phyloP scores from a whole-genome alignment of 1,140 invertebrate species.

The Eriosoma lanigerum region DNA sequence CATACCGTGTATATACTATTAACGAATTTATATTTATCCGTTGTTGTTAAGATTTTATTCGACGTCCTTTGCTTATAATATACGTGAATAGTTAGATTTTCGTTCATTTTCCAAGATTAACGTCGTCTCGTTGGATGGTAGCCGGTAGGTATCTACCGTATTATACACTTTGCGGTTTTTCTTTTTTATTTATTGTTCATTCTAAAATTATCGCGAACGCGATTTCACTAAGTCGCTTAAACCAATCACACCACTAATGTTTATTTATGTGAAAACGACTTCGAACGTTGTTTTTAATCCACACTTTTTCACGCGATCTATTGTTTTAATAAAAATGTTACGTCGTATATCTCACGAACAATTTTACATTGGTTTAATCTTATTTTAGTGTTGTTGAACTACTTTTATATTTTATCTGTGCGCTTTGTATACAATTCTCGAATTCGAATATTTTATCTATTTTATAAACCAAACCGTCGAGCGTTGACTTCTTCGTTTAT shows the following conservation, averaged over 20 bases:
- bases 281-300: background rate
- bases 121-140: background rate
- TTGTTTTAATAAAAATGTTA: slow-evolving; percentile 15
- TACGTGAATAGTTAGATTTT: background rate
- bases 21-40: background rate
- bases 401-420: background rate
- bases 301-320: background rate
- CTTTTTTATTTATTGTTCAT: background rate
- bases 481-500: background rate
- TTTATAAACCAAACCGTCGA: background rate
- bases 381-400: background rate
- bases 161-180: background rate
- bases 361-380: background rate
- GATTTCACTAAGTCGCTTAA: slow-evolving; percentile 1
- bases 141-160: background rate
- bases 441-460: background rate
- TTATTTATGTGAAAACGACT: slow-evolving; percentile 25
- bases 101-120: background rate
- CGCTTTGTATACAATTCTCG: background rate
- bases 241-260: slow-evolving; percentile 8
- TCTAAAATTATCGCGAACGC: background rate
- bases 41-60: background rate
- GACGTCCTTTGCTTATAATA: background rate
- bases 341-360: background rate
- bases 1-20: too few species aligned